phyloP scores from a whole-genome alignment of 1,140 invertebrate genomes.

The Lordiphosa stackelbergi region DNA sequence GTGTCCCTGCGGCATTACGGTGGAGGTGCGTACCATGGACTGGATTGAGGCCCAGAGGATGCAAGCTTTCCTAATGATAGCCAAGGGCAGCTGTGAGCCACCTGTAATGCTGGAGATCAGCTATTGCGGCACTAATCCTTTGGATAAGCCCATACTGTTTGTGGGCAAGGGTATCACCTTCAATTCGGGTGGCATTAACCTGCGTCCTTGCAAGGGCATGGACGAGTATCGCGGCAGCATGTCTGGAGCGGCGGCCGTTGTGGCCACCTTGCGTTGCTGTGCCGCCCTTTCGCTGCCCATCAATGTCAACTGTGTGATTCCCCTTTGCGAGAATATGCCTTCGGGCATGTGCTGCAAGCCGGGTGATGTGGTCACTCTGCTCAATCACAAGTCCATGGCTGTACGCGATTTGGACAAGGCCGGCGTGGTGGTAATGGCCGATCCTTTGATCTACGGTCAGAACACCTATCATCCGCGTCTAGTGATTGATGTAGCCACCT shows the following conservation, averaged over 20 bases:
- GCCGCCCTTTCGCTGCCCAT: conserved; percentile 84
- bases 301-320: conserved; percentile 86
- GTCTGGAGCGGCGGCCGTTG: conserved; percentile 92
- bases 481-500: conserved; percentile 87
- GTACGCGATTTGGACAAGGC: conserved; percentile 95
- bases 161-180: conserved; percentile 94
- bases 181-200: conserved; percentile 89
- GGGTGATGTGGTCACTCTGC: conserved; percentile 90
- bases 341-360: conserved; percentile 90
- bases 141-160: conserved; percentile 80
- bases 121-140: conserved; percentile 78
- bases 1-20: conserved; percentile 80
- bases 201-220: conserved; percentile 87
- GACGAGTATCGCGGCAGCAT: conserved; percentile 92
- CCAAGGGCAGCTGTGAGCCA: conserved; percentile 85
- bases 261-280: conserved; percentile 84
- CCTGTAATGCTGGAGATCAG: conserved; percentile 87
- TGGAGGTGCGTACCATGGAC: conserved; percentile 82
- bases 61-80: conserved; percentile 87
- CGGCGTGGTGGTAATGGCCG: conserved; percentile 91
- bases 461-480: conserved; percentile 80
- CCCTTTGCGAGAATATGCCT: conserved; percentile 92
- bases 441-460: conserved; percentile 89
- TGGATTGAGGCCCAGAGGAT: conserved; percentile 86
- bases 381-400: conserved; percentile 91